These are phyloP conservation scores for Atherix ibis DNA, from an alignment of 2,888 invertebrate species.

Conservation along the genomic window DNA sequence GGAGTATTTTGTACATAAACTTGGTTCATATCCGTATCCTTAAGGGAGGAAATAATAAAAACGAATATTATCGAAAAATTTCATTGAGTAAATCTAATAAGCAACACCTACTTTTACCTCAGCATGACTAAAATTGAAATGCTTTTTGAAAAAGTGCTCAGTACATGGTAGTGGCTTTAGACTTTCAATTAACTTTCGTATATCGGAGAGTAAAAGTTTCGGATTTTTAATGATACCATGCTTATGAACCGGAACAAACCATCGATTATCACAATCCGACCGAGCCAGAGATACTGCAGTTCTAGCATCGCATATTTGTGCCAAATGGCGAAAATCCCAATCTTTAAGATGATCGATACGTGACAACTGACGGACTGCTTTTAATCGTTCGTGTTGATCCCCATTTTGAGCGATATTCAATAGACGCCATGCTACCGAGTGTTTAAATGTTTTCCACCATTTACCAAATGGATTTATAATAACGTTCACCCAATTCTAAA, in stretches of 20 bases:
- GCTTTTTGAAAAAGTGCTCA: slow-evolving; percentile 27
- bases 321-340: slow-evolving; percentile 56
- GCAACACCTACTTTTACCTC: slow-evolving; percentile 17
- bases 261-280: slow-evolving; percentile 51
- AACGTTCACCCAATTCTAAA: slow-evolving; percentile 29
- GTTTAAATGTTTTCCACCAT: slow-evolving; percentile 47
- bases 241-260: slow-evolving; percentile 56
- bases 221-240: slow-evolving; percentile 31
- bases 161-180: slow-evolving; percentile 24
- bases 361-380: slow-evolving; percentile 49
- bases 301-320: slow-evolving; percentile 60
- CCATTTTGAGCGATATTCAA: slow-evolving; percentile 50
- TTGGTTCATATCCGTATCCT: slow-evolving; percentile 4
- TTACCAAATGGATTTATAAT: slow-evolving; percentile 32
- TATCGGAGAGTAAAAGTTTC: slow-evolving; percentile 23
- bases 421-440: slow-evolving; percentile 48
- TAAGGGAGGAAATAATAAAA: neutral
- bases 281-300: slow-evolving; percentile 68
- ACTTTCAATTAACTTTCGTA: slow-evolving; percentile 21
- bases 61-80: neutral
- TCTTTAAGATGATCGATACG: slow-evolving; percentile 47
- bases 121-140: slow-evolving; percentile 23
- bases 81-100: no score
- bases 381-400: slow-evolving; percentile 41
- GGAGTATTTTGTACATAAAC: slow-evolving; percentile 3